These are phyloP conservation scores for Pocillopora grandis DNA, from an alignment of 92 coral and sea anemone genomes.

Conservation along the genomic window DNA sequence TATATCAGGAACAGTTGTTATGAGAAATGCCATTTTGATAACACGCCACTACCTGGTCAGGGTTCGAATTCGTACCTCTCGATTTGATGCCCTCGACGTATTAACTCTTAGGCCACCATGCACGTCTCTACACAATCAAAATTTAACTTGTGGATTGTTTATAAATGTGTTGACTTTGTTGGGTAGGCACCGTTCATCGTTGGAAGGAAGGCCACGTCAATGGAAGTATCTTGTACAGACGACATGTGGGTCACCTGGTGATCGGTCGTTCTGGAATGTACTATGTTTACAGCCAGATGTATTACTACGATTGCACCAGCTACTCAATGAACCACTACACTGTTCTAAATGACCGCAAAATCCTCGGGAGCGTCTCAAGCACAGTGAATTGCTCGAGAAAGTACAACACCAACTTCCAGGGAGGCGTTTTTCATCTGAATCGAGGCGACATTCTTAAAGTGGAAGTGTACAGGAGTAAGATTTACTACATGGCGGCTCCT, in stretches of 20 bases:
- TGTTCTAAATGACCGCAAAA: slow-evolving; percentile 50
- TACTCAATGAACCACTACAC: slow-evolving; percentile 71
- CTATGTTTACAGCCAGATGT: slow-evolving; percentile 94
- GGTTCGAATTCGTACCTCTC: too few species aligned
- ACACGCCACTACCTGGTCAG: too few species aligned
- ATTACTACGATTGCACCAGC: slow-evolving; percentile 77
- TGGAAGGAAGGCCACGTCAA: slow-evolving; percentile 69
- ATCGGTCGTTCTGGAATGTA: slow-evolving; percentile 83
- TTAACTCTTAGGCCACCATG: too few species aligned
- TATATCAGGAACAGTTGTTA: too few species aligned
- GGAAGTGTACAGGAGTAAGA: slow-evolving; percentile 54
- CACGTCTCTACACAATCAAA: too few species aligned
- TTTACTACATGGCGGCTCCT: slow-evolving; percentile 53
- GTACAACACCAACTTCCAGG: slow-evolving; percentile 86
- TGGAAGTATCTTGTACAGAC: slow-evolving; percentile 70
- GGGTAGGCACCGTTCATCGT: slow-evolving; percentile 65
- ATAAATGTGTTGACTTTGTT: slow-evolving; percentile 6
- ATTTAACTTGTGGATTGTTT: neutral
- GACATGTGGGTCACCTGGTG: slow-evolving; percentile 71
- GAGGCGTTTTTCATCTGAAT: slow-evolving; percentile 77
- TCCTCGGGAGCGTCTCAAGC: slow-evolving; percentile 81
- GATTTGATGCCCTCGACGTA: too few species aligned
- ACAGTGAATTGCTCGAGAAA: slow-evolving; percentile 42
- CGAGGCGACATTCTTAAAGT: slow-evolving; percentile 76
- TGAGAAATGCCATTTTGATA: too few species aligned